Evolutionary conservation across 2,888 invertebrate genomes (phyloP).

Genomic region (Perizoma flavofasciatum): DNA sequence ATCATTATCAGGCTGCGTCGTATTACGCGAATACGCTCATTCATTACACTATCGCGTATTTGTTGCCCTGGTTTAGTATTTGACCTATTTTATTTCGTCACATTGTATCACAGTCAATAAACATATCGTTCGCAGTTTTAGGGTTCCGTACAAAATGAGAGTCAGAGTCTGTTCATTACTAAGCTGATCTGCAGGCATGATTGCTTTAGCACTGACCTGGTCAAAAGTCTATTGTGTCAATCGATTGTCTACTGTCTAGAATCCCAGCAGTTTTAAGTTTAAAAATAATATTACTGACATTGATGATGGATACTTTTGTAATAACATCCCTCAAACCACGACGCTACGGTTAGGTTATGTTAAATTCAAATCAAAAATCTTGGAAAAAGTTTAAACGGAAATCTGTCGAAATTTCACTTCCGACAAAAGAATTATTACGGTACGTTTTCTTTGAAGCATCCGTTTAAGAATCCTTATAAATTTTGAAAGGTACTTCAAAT

Average conservation of each 20-base stretch:
- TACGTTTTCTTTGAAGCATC: slow-evolving; percentile 1
- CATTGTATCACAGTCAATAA: slow-evolving; percentile 2
- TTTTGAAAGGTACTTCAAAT: slow-evolving; percentile 18
- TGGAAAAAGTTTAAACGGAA: slow-evolving; percentile 1
- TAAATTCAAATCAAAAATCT: slow-evolving; percentile 11
- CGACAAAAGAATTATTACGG: slow-evolving; percentile 20
- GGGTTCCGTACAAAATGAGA: too few relatives aligned
- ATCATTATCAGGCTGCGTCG: slow-evolving; percentile 32
- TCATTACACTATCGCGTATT: slow-evolving; percentile 37
- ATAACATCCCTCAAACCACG: too few relatives aligned
- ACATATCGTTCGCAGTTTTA: too few relatives aligned
- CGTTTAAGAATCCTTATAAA: slow-evolving; percentile 14
- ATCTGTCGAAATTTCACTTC: slow-evolving; percentile 17
- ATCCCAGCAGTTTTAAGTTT: too few relatives aligned
- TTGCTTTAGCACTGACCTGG: too few relatives aligned
- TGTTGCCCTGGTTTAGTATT: slow-evolving; percentile 14
- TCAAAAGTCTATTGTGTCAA: too few relatives aligned
- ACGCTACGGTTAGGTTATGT: too few relatives aligned
- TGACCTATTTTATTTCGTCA: slow-evolving; percentile 41
- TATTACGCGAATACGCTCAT: slow-evolving; percentile 42
- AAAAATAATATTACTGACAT: not conserved
- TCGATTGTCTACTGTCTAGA: too few relatives aligned
- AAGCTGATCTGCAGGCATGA: too few relatives aligned
- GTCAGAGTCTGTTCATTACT: too few relatives aligned
- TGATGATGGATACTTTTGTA: too few relatives aligned